Percentiles rank a stretch among this genome's conserved stretches.
phyloP scores from a whole-genome alignment of 2,113 vertebrate species.

The Trochalopteron elliotii region DNA sequence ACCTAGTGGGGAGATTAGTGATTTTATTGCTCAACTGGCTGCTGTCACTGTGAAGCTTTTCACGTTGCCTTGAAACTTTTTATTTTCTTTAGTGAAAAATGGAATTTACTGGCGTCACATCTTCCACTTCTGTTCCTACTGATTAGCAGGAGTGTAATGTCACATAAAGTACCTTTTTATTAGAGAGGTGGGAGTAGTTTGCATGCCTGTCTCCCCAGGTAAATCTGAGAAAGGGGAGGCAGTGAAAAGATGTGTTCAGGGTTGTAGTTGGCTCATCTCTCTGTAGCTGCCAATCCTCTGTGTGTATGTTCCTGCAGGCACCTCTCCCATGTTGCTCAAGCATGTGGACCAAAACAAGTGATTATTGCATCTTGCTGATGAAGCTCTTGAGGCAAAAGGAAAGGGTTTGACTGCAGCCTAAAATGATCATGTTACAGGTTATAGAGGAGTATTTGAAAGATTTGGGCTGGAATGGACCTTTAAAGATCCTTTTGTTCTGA shows the following conservation, averaged over 20 bases:
- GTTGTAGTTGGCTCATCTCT: neutral
- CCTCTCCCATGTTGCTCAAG: neutral
- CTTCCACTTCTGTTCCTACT: neutral
- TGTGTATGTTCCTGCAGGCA: neutral
- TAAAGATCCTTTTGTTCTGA: neutral
- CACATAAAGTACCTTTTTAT: neutral
- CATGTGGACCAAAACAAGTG: neutral
- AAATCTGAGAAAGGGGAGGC: neutral
- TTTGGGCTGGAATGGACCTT: neutral
- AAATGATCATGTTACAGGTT: neutral
- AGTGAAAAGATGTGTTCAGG: neutral
- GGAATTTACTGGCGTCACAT: neutral
- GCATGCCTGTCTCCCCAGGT: neutral
- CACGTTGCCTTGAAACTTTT: neutral
- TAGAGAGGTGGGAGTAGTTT: neutral
- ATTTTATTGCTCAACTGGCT: constrained; percentile 8
- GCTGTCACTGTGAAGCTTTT: neutral
- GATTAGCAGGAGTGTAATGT: neutral
- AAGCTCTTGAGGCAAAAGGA: neutral
- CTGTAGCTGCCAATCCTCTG: neutral
- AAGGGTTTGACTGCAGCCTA: neutral
- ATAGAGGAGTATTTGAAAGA: neutral
- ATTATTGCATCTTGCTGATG: neutral
- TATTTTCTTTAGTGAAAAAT: neutral
- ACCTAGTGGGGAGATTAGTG: neutral